Evolutionary conservation across 2,888 invertebrate genomes (phyloP).

Genomic region (Hydrotaea diabolus): DNA sequence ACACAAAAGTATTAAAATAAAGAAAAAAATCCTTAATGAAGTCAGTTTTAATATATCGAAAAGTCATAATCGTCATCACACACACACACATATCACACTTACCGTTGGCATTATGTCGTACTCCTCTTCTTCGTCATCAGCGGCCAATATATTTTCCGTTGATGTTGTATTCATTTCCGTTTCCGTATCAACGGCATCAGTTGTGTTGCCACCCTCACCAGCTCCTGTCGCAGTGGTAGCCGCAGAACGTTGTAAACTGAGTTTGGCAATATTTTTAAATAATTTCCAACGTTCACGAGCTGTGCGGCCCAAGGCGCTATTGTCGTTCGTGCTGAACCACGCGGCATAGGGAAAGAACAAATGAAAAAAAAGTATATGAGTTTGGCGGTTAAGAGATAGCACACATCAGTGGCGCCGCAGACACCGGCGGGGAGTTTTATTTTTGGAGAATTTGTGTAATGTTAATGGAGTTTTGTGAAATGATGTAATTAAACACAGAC

Average conservation of each 20-base stretch:
- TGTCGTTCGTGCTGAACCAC: slow-evolving; percentile 42
- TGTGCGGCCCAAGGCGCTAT: slow-evolving; percentile 73
- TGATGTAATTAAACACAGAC: slow-evolving; percentile 7
- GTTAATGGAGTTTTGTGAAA: slow-evolving; percentile 24
- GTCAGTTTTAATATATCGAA: too few relatives aligned
- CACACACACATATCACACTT: slow-evolving; percentile 33
- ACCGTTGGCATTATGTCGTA: slow-evolving; percentile 60
- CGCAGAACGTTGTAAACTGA: slow-evolving; percentile 78
- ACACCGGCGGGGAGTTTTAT: neutral
- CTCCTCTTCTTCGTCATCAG: slow-evolving; percentile 70
- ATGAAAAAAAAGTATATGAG: slow-evolving; percentile 17
- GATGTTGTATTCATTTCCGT: slow-evolving; percentile 51
- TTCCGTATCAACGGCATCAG: slow-evolving; percentile 51
- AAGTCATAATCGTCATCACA: too few relatives aligned
- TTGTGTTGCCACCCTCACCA: slow-evolving; percentile 47
- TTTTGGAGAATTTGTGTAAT: neutral
- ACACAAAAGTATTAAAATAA: too few relatives aligned
- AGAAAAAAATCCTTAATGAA: too few relatives aligned
- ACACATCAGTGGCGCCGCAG: neutral
- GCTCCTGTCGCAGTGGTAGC: slow-evolving; percentile 66
- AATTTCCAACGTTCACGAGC: slow-evolving; percentile 82
- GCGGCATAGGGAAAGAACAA: neutral
- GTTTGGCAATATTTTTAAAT: slow-evolving; percentile 79
- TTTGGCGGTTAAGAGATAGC: neutral
- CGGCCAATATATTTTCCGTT: slow-evolving; percentile 63